These are phyloP conservation scores for Strix uralensis DNA, from an alignment of 2,113 vertebrate species.

Conservation along the genomic window DNA sequence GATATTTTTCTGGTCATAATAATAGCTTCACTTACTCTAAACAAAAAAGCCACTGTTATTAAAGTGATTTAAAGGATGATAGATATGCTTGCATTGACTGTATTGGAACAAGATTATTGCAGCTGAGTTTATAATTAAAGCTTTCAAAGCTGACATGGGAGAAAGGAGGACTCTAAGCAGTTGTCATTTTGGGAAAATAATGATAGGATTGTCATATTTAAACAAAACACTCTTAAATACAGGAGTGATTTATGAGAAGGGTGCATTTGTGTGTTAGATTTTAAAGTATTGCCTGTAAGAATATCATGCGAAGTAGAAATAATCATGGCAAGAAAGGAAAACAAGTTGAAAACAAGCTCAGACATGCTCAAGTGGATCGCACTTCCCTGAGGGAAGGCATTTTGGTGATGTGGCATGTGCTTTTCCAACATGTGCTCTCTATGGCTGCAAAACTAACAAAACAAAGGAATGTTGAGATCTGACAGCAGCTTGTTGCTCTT, in stretches of 20 bases:
- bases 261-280: neutral
- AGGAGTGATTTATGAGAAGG: neutral
- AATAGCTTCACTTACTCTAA: neutral
- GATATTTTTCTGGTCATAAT: neutral
- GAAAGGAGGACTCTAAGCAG: neutral
- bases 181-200: neutral
- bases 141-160: neutral
- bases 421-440: neutral
- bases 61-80: neutral
- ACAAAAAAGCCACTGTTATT: neutral
- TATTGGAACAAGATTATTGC: neutral
- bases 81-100: neutral
- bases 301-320: neutral
- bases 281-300: neutral
- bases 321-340: neutral
- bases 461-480: neutral
- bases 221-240: neutral
- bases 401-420: neutral
- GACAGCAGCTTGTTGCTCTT: neutral
- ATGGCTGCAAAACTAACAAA: neutral
- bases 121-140: slow-evolving; percentile 25
- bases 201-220: neutral
- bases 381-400: neutral
- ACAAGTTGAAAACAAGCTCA: neutral
- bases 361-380: neutral